Evolutionary conservation across 2,113 vertebrate genomes (phyloP).

Genomic region (Colossoma macropomum): DNA sequence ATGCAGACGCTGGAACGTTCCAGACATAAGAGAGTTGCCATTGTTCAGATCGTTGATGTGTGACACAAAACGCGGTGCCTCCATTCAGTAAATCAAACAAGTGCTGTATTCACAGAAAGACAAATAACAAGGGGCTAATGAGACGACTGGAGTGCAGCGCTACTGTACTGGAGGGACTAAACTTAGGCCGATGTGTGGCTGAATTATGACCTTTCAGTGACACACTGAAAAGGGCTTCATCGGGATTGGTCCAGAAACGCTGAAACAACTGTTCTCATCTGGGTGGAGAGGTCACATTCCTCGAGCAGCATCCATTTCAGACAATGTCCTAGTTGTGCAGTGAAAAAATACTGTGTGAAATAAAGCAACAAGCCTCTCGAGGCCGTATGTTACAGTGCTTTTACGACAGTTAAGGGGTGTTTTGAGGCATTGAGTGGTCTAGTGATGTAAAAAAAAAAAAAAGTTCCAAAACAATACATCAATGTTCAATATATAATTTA

Average conservation of each 20-base stretch:
- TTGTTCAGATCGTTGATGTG: slow-evolving; percentile 34
- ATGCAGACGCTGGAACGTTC: slow-evolving; percentile 32
- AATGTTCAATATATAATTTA: no score
- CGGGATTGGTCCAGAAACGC: not conserved
- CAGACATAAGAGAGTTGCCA: slow-evolving; percentile 32
- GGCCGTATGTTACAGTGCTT: not conserved
- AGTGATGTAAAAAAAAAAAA: no score
- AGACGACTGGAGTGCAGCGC: slow-evolving; percentile 24
- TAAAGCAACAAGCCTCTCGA: not conserved
- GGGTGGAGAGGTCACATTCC: slow-evolving; percentile 9
- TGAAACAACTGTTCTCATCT: slow-evolving; percentile 1
- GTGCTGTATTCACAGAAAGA: slow-evolving; percentile 44
- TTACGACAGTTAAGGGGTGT: not conserved
- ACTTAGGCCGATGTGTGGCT: slow-evolving; percentile 36
- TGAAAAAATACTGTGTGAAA: not conserved
- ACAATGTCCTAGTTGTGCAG: not conserved
- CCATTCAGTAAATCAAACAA: slow-evolving; percentile 47
- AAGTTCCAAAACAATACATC: no score
- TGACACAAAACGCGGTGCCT: slow-evolving; percentile 30
- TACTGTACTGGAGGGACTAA: slow-evolving; percentile 25
- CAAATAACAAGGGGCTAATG: slow-evolving; percentile 46
- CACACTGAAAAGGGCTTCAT: slow-evolving; percentile 12
- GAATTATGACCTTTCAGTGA: slow-evolving; percentile 20
- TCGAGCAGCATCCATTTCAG: not conserved
- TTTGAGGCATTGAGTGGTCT: not conserved